Percentiles rank a stretch among this genome's conserved stretches.
Evolutionary conservation across 2,888 invertebrate genomes (phyloP).

Genomic region (Smittia aterrima): DNA sequence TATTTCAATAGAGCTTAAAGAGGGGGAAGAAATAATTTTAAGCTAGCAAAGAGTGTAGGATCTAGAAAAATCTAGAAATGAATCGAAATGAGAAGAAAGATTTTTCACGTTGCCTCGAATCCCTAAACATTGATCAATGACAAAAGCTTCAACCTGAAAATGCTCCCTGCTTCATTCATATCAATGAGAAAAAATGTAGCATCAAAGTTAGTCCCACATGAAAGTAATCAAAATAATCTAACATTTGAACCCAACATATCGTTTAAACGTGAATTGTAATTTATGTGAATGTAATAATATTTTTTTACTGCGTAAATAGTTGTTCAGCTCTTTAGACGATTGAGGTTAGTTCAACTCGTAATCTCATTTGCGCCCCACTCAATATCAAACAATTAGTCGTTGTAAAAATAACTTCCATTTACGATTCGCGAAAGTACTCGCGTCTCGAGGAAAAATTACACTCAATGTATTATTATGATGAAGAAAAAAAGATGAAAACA

Average conservation of each 20-base stretch:
- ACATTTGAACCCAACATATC: conserved; percentile 19
- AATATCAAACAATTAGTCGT: too few species aligned
- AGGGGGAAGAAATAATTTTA: neutral
- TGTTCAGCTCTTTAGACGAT: neutral
- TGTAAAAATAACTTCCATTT: too few species aligned
- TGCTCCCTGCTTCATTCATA: conserved; percentile 5
- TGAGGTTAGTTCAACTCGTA: too few species aligned
- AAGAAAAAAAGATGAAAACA: conserved; percentile 26
- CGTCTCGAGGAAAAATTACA: neutral
- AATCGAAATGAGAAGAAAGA: neutral
- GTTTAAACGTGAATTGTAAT: conserved; percentile 16
- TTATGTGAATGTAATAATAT: conserved; percentile 31
- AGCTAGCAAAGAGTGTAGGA: neutral
- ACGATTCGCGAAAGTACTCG: too few species aligned
- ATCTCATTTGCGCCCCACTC: too few species aligned
- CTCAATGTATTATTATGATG: neutral
- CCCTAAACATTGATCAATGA: neutral
- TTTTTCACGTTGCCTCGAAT: neutral
- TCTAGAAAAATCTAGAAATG: neutral
- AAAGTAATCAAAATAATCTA: conserved; percentile 11
- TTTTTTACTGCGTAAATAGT: conserved; percentile 14
- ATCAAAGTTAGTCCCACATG: neutral
- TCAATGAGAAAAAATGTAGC: neutral
- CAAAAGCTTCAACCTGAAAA: neutral
- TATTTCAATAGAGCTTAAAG: neutral